A percentile compares a stretch with the other conserved stretches of the same genome.
Evolutionary conservation across 1,140 invertebrate species (phyloP).

Genomic region (Apis florea): DNA sequence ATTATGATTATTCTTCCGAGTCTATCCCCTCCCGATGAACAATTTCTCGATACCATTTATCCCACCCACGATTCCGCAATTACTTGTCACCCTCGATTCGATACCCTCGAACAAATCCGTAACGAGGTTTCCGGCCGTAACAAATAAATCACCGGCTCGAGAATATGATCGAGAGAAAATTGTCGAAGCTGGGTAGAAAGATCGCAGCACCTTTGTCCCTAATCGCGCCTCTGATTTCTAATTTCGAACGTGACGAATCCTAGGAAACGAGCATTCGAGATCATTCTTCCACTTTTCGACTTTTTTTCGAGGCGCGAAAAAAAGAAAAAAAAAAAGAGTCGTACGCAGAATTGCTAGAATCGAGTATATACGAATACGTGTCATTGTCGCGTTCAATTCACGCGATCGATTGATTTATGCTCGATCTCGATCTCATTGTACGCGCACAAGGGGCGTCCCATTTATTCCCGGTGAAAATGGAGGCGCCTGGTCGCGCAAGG

Average conservation of each 20-base stretch:
- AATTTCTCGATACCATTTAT: background rate
- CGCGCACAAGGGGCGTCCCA: slow-evolving; percentile 52
- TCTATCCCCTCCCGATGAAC: background rate
- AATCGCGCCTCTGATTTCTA: slow-evolving; percentile 39
- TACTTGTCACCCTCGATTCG: slow-evolving; percentile 40
- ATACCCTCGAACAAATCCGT: slow-evolving; percentile 21
- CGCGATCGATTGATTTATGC: slow-evolving; percentile 57
- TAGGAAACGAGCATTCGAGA: background rate
- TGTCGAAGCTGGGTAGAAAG: slow-evolving; percentile 5
- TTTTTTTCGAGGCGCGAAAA: too few species aligned
- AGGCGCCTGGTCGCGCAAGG: slow-evolving; percentile 47
- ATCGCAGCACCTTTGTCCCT: slow-evolving; percentile 8
- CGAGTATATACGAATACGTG: too few species aligned
- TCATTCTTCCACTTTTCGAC: too few species aligned
- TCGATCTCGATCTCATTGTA: slow-evolving; percentile 42
- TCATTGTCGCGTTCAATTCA: background rate
- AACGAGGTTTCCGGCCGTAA: slow-evolving; percentile 33
- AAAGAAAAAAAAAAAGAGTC: too few species aligned
- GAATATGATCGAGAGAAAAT: slow-evolving; percentile 2
- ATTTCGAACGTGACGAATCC: background rate
- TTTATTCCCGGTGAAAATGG: slow-evolving; percentile 53
- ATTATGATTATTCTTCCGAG: background rate
- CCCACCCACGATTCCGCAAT: slow-evolving; percentile 27
- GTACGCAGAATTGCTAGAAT: too few species aligned
- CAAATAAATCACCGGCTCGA: slow-evolving; percentile 50